Evolutionary conservation across 2,797 vertebrate genomes (phyloP).

Genomic region (Poecilia wingei): DNA sequence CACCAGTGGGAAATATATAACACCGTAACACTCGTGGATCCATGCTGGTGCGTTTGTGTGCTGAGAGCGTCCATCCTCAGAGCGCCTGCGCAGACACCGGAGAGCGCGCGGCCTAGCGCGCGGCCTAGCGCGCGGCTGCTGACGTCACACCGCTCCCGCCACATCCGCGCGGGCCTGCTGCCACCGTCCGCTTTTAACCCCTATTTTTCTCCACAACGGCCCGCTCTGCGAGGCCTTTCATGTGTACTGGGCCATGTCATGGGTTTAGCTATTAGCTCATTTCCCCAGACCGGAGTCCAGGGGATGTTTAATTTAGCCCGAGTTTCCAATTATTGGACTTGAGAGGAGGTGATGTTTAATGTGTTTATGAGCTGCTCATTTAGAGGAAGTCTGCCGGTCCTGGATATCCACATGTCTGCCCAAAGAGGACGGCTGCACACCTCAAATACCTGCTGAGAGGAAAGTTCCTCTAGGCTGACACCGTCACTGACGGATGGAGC

Average conservation of each 20-base stretch:
- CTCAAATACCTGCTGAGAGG: conserved; percentile 24
- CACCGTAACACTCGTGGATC: background rate
- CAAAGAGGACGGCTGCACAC: conserved; percentile 12
- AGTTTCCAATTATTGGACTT: conserved; percentile 49
- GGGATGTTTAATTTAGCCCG: conserved; percentile 73
- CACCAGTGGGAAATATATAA: conserved; percentile 21
- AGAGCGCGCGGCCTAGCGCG: background rate
- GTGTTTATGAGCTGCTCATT: conserved; percentile 62
- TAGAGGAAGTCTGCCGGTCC: conserved; percentile 42
- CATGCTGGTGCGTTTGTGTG: background rate
- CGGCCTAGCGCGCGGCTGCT: conserved; percentile 15
- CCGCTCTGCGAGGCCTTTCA: conserved; percentile 66
- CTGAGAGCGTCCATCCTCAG: conserved; percentile 5
- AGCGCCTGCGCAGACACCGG: conserved; percentile 48
- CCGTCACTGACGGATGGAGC: conserved; percentile 8
- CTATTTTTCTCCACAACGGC: conserved; percentile 27
- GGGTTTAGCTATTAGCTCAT: conserved; percentile 72
- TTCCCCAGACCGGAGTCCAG: conserved; percentile 65
- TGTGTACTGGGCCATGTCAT: conserved; percentile 67
- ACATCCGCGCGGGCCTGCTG: conserved; percentile 50
- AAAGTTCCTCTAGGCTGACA: conserved; percentile 32
- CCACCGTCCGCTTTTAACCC: conserved; percentile 41
- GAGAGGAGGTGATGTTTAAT: conserved; percentile 63
- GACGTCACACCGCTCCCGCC: conserved; percentile 50
- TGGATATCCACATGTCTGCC: conserved; percentile 14